phyloP scores from a whole-genome alignment of 2,113 vertebrate genomes.

The Zapus hudsonius region DNA sequence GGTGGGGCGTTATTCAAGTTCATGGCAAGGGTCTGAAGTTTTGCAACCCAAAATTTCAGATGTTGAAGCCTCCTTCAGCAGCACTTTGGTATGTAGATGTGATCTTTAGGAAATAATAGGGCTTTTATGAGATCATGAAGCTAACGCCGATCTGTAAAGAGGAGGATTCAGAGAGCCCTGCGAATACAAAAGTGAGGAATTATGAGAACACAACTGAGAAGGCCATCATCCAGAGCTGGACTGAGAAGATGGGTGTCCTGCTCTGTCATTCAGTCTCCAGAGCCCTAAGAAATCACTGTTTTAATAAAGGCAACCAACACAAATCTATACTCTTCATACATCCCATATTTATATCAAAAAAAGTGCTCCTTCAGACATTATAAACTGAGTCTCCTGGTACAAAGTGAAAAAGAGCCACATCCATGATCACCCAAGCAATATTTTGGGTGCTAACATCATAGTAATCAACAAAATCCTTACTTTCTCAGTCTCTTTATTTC shows the following conservation, averaged over 20 bases:
- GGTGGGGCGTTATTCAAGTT: not conserved
- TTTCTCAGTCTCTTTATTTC: not conserved
- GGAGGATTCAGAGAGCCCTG: no score
- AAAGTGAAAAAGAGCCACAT: not conserved
- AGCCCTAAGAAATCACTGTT: not conserved
- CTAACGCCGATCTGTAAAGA: not conserved
- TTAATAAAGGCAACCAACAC: not conserved
- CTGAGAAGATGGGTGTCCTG: not conserved
- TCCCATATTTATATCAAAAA: not conserved
- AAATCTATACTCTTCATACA: not conserved
- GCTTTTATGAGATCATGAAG: not conserved
- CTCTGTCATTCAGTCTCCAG: not conserved
- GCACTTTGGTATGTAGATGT: not conserved
- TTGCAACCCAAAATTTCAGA: not conserved
- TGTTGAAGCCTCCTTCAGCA: not conserved
- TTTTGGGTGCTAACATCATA: not conserved
- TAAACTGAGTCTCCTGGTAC: fast-evolving
- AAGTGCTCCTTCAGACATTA: fast-evolving
- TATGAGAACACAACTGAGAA: no score
- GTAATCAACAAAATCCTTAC: not conserved
- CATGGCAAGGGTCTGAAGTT: not conserved
- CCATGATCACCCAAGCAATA: not conserved
- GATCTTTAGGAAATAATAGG: not conserved
- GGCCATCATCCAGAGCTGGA: no score
- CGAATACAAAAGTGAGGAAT: no score